These are phyloP conservation scores for Ladona fulva DNA, from an alignment of 1,140 invertebrate genomes.

Conservation along the genomic window DNA sequence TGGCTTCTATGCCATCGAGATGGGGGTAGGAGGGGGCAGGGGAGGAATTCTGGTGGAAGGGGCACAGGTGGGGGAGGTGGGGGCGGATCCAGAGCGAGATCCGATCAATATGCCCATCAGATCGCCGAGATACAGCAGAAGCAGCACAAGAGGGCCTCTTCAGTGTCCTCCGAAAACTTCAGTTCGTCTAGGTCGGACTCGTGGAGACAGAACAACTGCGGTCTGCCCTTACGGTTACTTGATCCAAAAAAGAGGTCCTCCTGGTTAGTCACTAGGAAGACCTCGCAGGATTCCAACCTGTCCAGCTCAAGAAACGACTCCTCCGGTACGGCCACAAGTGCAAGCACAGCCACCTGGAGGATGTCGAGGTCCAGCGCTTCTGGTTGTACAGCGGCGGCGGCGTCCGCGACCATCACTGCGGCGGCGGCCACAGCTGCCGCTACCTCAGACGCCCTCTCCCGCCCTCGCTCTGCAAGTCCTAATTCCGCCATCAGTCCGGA, in stretches of 20 bases:
- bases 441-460: neutral
- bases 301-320: conserved; percentile 66
- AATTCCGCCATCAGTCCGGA: conserved; percentile 28
- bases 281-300: conserved; percentile 44
- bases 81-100: conserved; percentile 37
- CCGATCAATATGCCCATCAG: conserved; percentile 65
- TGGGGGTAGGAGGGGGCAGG: conserved; percentile 24
- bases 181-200: conserved; percentile 74
- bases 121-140: conserved; percentile 70
- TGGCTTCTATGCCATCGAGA: conserved; percentile 34
- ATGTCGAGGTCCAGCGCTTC: conserved; percentile 66
- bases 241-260: conserved; percentile 70
- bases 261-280: conserved; percentile 79
- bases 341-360: conserved; percentile 75
- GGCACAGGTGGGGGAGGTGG: conserved; percentile 30
- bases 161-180: conserved; percentile 81
- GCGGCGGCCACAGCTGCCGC: neutral
- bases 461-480: neutral
- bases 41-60: conserved; percentile 18
- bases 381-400: conserved; percentile 24
- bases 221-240: conserved; percentile 59
- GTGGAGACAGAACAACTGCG: conserved; percentile 65
- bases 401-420: neutral
- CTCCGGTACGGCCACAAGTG: conserved; percentile 72
- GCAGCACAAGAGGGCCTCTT: conserved; percentile 64